Conservation (phyloP, 2,797 vertebrate genomes). For the Bucorvus abyssinicus region DNA sequence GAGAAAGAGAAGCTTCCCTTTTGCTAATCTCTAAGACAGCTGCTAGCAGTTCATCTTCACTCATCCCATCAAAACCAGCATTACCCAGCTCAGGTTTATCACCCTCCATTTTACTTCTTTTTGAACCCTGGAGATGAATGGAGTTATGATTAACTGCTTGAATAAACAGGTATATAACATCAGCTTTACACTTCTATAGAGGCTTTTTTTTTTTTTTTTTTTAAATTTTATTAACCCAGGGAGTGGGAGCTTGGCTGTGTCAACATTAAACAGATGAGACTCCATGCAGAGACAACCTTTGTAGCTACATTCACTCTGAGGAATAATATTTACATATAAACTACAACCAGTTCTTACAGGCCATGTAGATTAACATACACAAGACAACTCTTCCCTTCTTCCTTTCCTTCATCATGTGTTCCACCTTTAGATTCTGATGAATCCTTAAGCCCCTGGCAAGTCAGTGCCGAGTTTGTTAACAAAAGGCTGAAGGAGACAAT, state of each 20-base stretch:
- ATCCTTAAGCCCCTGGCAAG: neutral
- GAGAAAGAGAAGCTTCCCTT: conserved; percentile 80
- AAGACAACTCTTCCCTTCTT: neutral
- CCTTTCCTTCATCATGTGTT: neutral
- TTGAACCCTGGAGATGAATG: conserved; percentile 71
- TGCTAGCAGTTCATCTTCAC: conserved; percentile 92
- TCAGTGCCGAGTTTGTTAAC: neutral
- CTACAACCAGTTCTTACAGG: conserved; percentile 43
- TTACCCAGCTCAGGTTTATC: conserved; percentile 69
- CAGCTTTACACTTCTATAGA: neutral
- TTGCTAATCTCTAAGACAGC: conserved; percentile 93
- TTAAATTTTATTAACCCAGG: neutral
- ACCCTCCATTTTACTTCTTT: conserved; percentile 73
- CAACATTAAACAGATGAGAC: neutral
- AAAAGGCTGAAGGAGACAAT: neutral
- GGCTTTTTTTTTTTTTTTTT: neutral
- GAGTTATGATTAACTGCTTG: conserved; percentile 7
- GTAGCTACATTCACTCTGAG: neutral
- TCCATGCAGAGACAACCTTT: neutral
- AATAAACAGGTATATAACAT: neutral
- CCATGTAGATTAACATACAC: neutral
- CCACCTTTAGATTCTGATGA: neutral
- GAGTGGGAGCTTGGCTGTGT: neutral
- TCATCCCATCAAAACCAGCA: conserved; percentile 83
- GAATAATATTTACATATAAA: conserved; percentile 13